These are phyloP conservation scores for Margarornis squamiger DNA, from an alignment of 2,797 vertebrate species.

Conservation along the genomic window DNA sequence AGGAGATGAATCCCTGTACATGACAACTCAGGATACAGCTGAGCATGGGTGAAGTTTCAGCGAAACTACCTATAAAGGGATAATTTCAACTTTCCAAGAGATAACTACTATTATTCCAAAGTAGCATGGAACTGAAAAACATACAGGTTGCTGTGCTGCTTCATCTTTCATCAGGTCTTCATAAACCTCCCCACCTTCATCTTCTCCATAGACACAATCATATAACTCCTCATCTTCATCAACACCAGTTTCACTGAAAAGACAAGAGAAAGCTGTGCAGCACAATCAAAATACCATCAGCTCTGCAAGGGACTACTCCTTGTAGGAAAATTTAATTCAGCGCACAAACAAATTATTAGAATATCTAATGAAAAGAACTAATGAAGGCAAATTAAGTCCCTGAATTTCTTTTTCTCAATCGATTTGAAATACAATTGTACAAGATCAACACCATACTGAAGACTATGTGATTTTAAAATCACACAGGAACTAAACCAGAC, in stretches of 20 bases:
- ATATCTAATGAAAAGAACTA: neutral
- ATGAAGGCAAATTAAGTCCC: neutral
- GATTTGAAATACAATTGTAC: neutral
- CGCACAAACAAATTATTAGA: neutral
- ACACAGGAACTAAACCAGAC: neutral
- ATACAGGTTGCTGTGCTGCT: conserved; percentile 83
- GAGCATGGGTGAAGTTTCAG: neutral
- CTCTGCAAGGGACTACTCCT: neutral
- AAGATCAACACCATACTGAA: neutral
- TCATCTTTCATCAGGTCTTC: conserved; percentile 97
- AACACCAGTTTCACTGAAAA: conserved; percentile 85
- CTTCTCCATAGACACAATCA: conserved; percentile 95
- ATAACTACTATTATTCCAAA: neutral
- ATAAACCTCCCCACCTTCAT: conserved; percentile 95
- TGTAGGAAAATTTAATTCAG: neutral
- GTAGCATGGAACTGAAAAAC: conserved; percentile 3
- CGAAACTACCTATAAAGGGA: neutral
- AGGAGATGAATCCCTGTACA: neutral
- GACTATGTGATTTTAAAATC: neutral
- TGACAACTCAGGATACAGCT: fast-evolving
- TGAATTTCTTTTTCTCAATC: neutral
- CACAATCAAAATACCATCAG: neutral
- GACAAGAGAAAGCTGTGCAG: neutral
- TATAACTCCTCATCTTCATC: conserved; percentile 95
- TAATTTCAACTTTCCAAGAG: neutral